Evolutionary conservation across 92 coral and sea anemone genomes (phyloP).

Genomic region (Porites evermanni): DNA sequence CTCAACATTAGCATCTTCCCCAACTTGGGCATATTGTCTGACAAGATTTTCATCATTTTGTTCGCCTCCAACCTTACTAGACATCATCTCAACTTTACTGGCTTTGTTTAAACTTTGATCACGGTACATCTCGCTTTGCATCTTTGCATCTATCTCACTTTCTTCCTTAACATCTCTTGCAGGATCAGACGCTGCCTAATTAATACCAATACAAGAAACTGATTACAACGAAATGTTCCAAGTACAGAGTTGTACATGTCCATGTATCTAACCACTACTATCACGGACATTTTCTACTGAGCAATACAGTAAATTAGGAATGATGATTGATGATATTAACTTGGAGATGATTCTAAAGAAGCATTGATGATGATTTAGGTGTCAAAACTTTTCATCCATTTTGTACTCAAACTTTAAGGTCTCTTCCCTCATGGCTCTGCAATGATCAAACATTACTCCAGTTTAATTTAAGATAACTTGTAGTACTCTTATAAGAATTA

Average conservation of each 20-base stretch:
- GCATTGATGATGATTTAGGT: background rate
- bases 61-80: background rate
- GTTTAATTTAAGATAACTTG: background rate
- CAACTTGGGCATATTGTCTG: constrained; percentile 41
- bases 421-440: background rate
- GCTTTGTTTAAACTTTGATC: background rate
- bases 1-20: constrained; percentile 44
- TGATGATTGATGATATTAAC: background rate
- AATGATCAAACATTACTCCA: constrained; percentile 7
- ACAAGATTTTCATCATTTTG: constrained; percentile 1
- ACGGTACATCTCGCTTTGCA: background rate
- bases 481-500: no score
- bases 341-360: background rate
- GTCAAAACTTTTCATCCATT: background rate
- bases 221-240: background rate
- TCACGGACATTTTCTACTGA: background rate
- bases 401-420: background rate
- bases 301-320: background rate
- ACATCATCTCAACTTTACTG: background rate
- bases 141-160: background rate
- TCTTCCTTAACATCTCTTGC: background rate
- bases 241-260: background rate
- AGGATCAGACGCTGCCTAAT: background rate
- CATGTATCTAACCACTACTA: background rate
- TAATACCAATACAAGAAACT: constrained; percentile 2